These are phyloP conservation scores for Sebastes oblongus DNA, from an alignment of 2,797 vertebrate genomes.

Conservation along the genomic window DNA sequence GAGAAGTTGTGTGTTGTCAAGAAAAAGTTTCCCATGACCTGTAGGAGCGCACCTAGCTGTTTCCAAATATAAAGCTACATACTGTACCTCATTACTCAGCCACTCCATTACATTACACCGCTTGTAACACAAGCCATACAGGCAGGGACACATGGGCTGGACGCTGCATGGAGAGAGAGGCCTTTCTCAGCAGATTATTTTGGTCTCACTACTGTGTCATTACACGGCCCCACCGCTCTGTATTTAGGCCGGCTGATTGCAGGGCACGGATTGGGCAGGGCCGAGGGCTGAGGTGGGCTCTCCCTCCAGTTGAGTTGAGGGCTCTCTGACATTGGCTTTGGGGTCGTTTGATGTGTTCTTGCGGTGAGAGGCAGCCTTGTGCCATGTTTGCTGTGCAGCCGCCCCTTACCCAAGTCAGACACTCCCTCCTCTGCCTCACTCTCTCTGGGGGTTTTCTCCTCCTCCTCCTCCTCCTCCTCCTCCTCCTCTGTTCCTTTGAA, in stretches of 20 bases:
- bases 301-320: constrained; percentile 40
- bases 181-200: constrained; percentile 83
- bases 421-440: constrained; percentile 17
- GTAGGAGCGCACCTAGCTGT: constrained; percentile 59
- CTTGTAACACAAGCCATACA: constrained; percentile 68
- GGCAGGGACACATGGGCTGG: constrained; percentile 68
- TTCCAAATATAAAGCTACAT: constrained; percentile 73
- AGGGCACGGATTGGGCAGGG: constrained; percentile 70
- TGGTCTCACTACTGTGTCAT: constrained; percentile 79
- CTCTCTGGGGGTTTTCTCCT: constrained; percentile 9
- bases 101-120: constrained; percentile 54
- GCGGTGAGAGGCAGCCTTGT: constrained; percentile 37
- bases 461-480: background rate
- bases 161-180: constrained; percentile 49
- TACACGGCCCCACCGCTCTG: constrained; percentile 73
- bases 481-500: constrained; percentile 9
- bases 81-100: constrained; percentile 60
- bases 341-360: constrained; percentile 58
- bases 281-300: constrained; percentile 61
- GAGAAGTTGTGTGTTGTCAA: background rate
- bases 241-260: constrained; percentile 81
- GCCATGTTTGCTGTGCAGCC: constrained; percentile 9
- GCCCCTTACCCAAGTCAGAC: background rate
- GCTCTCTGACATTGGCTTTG: constrained; percentile 23
- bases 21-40: background rate